Evolutionary conservation across 2,888 invertebrate species (phyloP).

Genomic region (Proisotoma minuta): DNA sequence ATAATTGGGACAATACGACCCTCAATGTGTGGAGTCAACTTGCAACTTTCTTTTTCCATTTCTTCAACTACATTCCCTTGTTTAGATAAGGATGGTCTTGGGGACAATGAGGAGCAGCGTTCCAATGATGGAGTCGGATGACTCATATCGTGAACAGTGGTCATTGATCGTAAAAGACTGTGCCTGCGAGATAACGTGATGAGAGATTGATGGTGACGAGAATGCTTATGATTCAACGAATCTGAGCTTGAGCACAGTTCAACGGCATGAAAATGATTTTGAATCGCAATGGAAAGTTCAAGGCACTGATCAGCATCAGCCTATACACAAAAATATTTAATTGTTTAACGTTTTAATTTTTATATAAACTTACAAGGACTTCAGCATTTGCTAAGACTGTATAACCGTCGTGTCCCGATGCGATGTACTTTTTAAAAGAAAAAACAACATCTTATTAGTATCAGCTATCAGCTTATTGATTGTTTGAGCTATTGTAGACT

Average conservation of each 20-base stretch:
- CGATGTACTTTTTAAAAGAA: constrained; percentile 58
- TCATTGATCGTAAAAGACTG: constrained; percentile 43
- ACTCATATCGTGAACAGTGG: constrained; percentile 37
- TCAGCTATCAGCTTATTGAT: too few relatives aligned
- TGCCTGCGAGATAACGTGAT: constrained; percentile 72
- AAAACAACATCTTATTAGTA: too few relatives aligned
- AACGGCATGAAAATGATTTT: constrained; percentile 86
- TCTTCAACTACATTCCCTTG: constrained; percentile 69
- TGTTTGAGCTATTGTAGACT: too few relatives aligned
- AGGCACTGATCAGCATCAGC: constrained; percentile 81
- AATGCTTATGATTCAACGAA: constrained; percentile 54
- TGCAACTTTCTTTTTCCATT: constrained; percentile 73
- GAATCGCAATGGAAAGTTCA: constrained; percentile 73
- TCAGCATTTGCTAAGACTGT: constrained; percentile 69
- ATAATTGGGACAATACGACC: constrained; percentile 72
- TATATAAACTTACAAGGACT: constrained; percentile 61
- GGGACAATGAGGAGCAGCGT: constrained; percentile 40
- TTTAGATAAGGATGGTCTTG: constrained; percentile 40
- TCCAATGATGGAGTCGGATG: constrained; percentile 33
- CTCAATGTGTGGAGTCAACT: constrained; percentile 73
- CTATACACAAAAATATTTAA: constrained; percentile 55
- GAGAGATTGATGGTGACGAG: constrained; percentile 78
- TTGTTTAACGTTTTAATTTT: constrained; percentile 1
- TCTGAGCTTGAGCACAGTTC: constrained; percentile 60
- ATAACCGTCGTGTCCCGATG: constrained; percentile 74